Evolutionary conservation across 2,888 invertebrate genomes (phyloP).

Genomic region (Lasioglossum marginatum): DNA sequence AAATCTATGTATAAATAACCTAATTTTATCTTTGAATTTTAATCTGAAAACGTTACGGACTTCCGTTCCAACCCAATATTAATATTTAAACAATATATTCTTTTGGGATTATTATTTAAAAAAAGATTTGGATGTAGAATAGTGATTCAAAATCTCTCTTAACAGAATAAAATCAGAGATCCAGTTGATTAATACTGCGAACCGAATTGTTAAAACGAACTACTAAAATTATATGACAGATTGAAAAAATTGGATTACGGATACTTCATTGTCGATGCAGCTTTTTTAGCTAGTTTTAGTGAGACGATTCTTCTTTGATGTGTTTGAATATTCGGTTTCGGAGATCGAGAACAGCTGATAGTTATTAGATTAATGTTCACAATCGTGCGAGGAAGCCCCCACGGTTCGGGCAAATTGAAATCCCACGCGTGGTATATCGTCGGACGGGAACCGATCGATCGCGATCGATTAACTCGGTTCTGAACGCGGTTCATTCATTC

Average conservation of each 20-base stretch:
- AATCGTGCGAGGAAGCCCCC: conserved; percentile 56
- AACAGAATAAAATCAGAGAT: too few relatives aligned
- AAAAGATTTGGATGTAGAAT: too few relatives aligned
- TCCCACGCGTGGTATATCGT: conserved; percentile 57
- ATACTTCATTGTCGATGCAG: not conserved
- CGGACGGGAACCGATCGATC: conserved; percentile 60
- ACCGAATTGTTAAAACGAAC: not conserved
- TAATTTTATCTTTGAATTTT: too few relatives aligned
- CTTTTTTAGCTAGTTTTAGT: not conserved
- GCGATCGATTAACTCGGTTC: conserved; percentile 67
- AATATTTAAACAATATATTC: too few relatives aligned
- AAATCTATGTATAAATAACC: too few relatives aligned
- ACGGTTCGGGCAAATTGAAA: conserved; percentile 69
- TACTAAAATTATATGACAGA: not conserved
- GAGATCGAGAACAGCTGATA: conserved; percentile 33
- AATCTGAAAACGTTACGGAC: too few relatives aligned
- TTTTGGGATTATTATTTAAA: too few relatives aligned
- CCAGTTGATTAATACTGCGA: too few relatives aligned
- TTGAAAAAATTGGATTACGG: not conserved
- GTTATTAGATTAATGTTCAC: conserved; percentile 57
- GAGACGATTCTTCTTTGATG: not conserved
- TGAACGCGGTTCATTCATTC: conserved; percentile 50
- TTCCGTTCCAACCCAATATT: too few relatives aligned
- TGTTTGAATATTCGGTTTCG: not conserved
- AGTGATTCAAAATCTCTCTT: too few relatives aligned